Percentiles rank a stretch among this genome's conserved stretches.
Conservation (phyloP, 1,140 invertebrate genomes). For the Cephus cinctus region DNA sequence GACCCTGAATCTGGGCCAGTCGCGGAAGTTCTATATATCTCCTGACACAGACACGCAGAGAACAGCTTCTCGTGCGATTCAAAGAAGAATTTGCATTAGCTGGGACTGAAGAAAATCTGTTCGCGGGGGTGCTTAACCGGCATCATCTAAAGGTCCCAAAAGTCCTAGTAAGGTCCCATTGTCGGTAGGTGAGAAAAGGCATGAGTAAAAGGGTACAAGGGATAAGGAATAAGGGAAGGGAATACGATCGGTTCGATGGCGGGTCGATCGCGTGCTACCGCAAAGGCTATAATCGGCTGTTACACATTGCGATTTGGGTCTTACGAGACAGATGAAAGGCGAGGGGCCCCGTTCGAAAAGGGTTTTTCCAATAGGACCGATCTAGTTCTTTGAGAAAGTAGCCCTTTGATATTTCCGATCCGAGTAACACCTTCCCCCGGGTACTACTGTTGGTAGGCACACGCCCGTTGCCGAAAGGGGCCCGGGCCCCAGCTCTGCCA, state of each 20-base stretch:
- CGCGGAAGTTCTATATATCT: too few species aligned
- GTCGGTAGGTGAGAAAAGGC: conserved; percentile 5
- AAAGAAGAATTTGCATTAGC: too few species aligned
- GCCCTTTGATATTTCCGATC: conserved; percentile 38
- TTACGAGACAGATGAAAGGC: neutral
- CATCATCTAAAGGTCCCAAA: too few species aligned
- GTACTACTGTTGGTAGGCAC: conserved; percentile 10
- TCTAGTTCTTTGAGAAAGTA: conserved; percentile 20
- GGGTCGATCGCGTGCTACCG: conserved; percentile 26
- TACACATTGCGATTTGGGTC: conserved; percentile 4
- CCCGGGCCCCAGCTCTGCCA: conserved; percentile 8
- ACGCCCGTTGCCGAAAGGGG: conserved; percentile 24
- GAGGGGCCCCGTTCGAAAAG: neutral
- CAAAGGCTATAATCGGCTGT: conserved; percentile 21
- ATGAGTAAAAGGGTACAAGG: neutral
- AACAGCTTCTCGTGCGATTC: neutral
- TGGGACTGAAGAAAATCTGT: too few species aligned
- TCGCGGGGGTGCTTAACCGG: too few species aligned
- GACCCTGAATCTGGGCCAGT: neutral
- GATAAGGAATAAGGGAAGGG: conserved; percentile 13
- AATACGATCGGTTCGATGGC: too few species aligned
- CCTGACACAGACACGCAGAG: neutral
- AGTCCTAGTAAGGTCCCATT: conserved; percentile 17
- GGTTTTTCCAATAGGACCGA: conserved; percentile 13
- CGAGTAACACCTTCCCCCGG: conserved; percentile 45